A percentile compares a stretch with the other conserved stretches of the same genome.
phyloP scores from a whole-genome alignment of 2,113 vertebrate species.

The Odocoileus virginianus region DNA sequence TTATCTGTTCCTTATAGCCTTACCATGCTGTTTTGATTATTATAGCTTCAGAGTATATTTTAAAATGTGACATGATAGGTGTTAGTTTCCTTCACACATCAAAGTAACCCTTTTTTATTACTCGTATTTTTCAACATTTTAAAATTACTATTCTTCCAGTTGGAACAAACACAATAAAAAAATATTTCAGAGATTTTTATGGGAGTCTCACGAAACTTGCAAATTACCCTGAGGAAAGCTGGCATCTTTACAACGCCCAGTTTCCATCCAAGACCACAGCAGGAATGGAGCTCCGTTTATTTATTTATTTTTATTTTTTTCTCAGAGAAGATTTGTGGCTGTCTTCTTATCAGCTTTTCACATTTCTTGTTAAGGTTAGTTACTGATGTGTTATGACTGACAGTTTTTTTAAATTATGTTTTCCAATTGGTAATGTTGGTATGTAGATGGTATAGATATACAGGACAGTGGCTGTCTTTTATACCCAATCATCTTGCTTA shows the following conservation, averaged over 20 bases:
- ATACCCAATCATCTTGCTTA: background rate
- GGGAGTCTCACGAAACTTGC: background rate
- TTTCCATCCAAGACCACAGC: background rate
- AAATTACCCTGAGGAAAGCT: background rate
- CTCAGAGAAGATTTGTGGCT: background rate
- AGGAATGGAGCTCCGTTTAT: background rate
- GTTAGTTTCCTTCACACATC: background rate
- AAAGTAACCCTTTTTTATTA: background rate
- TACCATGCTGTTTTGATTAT: background rate
- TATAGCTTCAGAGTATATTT: background rate
- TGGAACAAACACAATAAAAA: background rate
- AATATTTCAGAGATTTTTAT: background rate
- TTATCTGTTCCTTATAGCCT: background rate
- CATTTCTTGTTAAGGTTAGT: background rate
- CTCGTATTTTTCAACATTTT: background rate
- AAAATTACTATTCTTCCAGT: background rate
- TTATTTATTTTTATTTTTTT: background rate
- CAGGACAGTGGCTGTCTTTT: background rate
- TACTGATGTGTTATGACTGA: background rate
- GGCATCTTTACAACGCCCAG: background rate
- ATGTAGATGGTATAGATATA: no score
- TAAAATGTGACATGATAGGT: background rate
- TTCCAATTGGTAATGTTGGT: background rate
- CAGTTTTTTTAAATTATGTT: background rate
- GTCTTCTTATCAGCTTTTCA: background rate